Conservation (phyloP, 2,797 vertebrate genomes). For the Hozukius guyotensis region DNA sequence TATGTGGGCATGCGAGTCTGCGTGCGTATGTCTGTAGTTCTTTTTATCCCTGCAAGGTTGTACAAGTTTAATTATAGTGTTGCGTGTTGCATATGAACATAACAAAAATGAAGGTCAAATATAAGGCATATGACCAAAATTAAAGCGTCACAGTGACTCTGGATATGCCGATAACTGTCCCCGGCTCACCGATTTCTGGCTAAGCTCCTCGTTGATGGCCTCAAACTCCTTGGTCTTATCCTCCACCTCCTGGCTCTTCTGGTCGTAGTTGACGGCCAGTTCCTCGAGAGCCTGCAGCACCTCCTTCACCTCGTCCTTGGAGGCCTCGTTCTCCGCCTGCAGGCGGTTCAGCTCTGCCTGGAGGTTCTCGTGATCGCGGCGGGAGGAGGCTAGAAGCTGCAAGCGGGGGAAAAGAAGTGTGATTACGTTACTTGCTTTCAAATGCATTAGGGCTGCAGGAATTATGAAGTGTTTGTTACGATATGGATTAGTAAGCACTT, state of each 20-base stretch:
- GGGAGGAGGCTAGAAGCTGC: constrained; percentile 92
- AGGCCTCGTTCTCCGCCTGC: constrained; percentile 96
- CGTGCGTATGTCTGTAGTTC: neutral
- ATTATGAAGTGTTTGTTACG: neutral
- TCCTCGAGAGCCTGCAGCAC: constrained; percentile 96
- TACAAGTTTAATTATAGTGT: neutral
- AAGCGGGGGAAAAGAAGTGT: neutral
- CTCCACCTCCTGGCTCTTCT: constrained; percentile 98
- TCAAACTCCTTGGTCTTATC: constrained; percentile 96
- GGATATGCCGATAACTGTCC: neutral
- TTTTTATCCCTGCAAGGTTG: neutral
- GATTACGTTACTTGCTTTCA: neutral
- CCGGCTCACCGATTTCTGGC: constrained; percentile 92
- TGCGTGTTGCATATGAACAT: neutral
- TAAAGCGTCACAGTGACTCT: neutral
- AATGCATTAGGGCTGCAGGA: neutral
- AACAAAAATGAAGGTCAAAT: neutral
- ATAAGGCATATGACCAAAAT: neutral
- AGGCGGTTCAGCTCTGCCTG: constrained; percentile 94
- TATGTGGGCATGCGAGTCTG: neutral
- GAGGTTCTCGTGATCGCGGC: constrained; percentile 94
- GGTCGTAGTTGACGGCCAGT: constrained; percentile 97
- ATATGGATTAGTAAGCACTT: neutral
- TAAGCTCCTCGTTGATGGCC: constrained; percentile 93
- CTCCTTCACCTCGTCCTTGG: constrained; percentile 98